phyloP scores from a whole-genome alignment of 2,888 invertebrate species.

The Clepsis dumicolana region DNA sequence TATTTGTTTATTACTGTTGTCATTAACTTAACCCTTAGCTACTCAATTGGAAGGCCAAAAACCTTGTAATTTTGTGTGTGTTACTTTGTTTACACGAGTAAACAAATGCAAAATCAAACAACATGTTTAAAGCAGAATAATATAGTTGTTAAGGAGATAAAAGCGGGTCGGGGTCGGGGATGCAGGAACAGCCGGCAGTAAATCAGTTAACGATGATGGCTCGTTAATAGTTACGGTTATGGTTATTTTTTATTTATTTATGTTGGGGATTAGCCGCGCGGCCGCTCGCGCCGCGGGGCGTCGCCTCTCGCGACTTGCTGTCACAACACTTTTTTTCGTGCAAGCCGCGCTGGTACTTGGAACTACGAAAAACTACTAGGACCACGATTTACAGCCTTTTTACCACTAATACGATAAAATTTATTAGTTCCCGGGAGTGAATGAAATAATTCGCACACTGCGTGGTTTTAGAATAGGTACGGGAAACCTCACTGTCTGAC shows the following conservation, averaged over 20 bases:
- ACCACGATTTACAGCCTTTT: slow-evolving; percentile 41
- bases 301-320: slow-evolving; percentile 52
- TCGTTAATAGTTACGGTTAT: slow-evolving; percentile 47
- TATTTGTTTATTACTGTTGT: neutral
- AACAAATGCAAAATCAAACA: slow-evolving; percentile 31
- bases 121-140: slow-evolving; percentile 36
- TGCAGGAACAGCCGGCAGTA: slow-evolving; percentile 46
- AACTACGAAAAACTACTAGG: slow-evolving; percentile 37
- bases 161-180: slow-evolving; percentile 16
- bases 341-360: slow-evolving; percentile 39
- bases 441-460: slow-evolving; percentile 27
- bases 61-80: slow-evolving; percentile 6
- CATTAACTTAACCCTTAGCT: neutral
- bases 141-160: slow-evolving; percentile 39
- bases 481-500: neutral
- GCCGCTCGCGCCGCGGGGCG: slow-evolving; percentile 39
- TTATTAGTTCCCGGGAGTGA: slow-evolving; percentile 42
- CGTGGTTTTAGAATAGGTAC: neutral
- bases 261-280: slow-evolving; percentile 43
- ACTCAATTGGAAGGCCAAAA: neutral
- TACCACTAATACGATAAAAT: slow-evolving; percentile 42
- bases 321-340: slow-evolving; percentile 45
- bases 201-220: slow-evolving; percentile 55
- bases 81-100: slow-evolving; percentile 27
- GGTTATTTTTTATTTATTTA: slow-evolving; percentile 43